phyloP scores from a whole-genome alignment of 1,140 invertebrate species.

The Drosophila ficusphila region DNA sequence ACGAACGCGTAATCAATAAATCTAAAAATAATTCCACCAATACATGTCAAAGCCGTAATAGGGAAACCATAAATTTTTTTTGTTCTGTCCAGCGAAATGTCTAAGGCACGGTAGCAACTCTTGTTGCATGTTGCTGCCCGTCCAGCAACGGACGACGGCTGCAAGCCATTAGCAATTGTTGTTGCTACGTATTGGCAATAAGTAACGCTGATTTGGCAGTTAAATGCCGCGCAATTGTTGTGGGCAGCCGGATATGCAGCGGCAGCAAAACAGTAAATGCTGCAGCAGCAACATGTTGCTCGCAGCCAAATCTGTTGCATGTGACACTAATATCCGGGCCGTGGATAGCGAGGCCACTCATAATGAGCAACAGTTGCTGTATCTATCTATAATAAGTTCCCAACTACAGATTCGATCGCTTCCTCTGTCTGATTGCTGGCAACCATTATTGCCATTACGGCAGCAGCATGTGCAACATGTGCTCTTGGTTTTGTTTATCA shows the following conservation, averaged over 20 bases:
- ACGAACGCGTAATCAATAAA: slow-evolving; percentile 82
- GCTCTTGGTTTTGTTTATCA: slow-evolving; percentile 36
- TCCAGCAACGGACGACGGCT: slow-evolving; percentile 41
- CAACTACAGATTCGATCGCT: slow-evolving; percentile 35
- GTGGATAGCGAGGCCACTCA: slow-evolving; percentile 36
- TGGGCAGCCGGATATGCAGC: slow-evolving; percentile 73
- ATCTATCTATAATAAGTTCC: slow-evolving; percentile 42
- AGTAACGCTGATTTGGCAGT: slow-evolving; percentile 82
- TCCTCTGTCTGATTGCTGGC: slow-evolving; percentile 16
- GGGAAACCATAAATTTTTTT: slow-evolving; percentile 84
- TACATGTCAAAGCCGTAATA: slow-evolving; percentile 84
- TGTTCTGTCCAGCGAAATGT: slow-evolving; percentile 78
- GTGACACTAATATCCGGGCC: slow-evolving; percentile 78
- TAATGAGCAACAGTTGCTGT: slow-evolving; percentile 56
- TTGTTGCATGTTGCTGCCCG: slow-evolving; percentile 63
- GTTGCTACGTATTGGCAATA: slow-evolving; percentile 77
- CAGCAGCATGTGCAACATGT: slow-evolving; percentile 31
- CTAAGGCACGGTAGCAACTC: slow-evolving; percentile 68
- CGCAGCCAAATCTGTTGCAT: slow-evolving; percentile 74
- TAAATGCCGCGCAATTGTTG: slow-evolving; percentile 64
- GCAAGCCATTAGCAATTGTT: slow-evolving; percentile 73
- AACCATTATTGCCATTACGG: slow-evolving; percentile 28
- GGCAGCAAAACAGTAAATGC: slow-evolving; percentile 2
- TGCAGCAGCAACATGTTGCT: slow-evolving; percentile 69
- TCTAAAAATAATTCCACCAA: slow-evolving; percentile 84